These are phyloP conservation scores for Rhegmatorhina hoffmannsi DNA, from an alignment of 2,113 vertebrate genomes.

Conservation along the genomic window DNA sequence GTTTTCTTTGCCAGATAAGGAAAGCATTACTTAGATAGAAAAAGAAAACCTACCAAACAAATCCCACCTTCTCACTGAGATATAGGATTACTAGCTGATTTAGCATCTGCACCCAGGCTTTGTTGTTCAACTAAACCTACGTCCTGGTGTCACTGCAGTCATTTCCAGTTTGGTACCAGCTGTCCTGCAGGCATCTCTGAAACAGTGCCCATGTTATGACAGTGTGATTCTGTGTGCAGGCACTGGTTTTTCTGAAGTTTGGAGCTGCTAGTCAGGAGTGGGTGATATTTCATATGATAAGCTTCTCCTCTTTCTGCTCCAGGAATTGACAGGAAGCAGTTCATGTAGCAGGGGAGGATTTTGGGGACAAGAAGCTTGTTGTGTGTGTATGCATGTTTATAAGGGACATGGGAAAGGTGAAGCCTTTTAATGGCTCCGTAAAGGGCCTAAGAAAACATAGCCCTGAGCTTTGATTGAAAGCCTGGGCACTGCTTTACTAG, in stretches of 20 bases:
- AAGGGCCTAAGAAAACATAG: background rate
- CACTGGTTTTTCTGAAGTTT: background rate
- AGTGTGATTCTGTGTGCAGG: background rate
- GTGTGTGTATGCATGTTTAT: background rate
- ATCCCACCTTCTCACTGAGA: background rate
- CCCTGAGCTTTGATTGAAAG: background rate
- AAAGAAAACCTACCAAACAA: background rate
- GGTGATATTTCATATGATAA: accelerated
- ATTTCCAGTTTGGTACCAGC: background rate
- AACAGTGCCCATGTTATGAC: background rate
- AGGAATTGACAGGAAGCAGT: background rate
- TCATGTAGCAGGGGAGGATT: background rate
- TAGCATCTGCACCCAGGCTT: background rate
- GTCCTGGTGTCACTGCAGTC: background rate
- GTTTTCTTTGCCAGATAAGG: background rate
- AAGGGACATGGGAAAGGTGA: background rate
- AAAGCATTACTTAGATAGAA: background rate
- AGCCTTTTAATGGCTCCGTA: background rate
- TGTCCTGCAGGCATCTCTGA: background rate
- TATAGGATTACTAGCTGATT: background rate
- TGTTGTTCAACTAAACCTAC: background rate
- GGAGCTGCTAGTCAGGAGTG: background rate
- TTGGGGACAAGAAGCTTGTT: background rate
- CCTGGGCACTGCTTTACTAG: background rate
- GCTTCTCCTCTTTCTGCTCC: background rate